Conservation (phyloP, 1,140 invertebrate genomes). For the Reticulitermes speratus region DNA sequence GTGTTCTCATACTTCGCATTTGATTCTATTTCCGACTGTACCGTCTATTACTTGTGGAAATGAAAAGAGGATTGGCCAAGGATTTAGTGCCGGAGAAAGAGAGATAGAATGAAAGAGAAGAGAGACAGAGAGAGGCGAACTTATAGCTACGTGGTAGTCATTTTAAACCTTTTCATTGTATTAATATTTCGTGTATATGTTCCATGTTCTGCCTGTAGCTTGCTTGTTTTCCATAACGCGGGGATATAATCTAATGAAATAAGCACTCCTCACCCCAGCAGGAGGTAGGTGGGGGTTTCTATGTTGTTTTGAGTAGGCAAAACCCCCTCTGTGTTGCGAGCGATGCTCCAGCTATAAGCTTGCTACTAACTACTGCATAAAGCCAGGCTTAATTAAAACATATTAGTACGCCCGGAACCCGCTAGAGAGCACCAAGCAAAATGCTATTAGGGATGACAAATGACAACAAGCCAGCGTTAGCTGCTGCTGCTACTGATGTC, state of each 20-base stretch:
- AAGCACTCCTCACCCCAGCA: slow-evolving; percentile 29
- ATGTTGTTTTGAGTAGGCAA: slow-evolving; percentile 30
- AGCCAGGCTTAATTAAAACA: slow-evolving; percentile 35
- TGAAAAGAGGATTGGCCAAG: slow-evolving; percentile 27
- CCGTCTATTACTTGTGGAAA: slow-evolving; percentile 25
- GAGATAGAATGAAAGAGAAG: neutral
- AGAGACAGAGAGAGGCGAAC: neutral
- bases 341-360: slow-evolving; percentile 26
- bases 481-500: neutral
- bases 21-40: neutral
- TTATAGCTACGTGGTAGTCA: slow-evolving; percentile 29
- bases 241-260: slow-evolving; percentile 31
- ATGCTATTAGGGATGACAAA: slow-evolving; percentile 35
- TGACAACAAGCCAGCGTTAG: slow-evolving; percentile 31
- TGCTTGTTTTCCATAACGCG: slow-evolving; percentile 16
- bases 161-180: slow-evolving; percentile 29
- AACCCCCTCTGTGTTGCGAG: slow-evolving; percentile 19
- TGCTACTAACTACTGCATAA: slow-evolving; percentile 35
- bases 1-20: neutral
- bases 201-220: neutral
- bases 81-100: slow-evolving; percentile 21
- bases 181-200: slow-evolving; percentile 23
- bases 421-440: slow-evolving; percentile 31
- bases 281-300: slow-evolving; percentile 25
- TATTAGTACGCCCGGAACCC: slow-evolving; percentile 31